Evolutionary conservation across 2,113 vertebrate genomes (phyloP), one percentile per base, ranked within the genome.

Genomic region (Plecturocebus donacophilus): DNA sequence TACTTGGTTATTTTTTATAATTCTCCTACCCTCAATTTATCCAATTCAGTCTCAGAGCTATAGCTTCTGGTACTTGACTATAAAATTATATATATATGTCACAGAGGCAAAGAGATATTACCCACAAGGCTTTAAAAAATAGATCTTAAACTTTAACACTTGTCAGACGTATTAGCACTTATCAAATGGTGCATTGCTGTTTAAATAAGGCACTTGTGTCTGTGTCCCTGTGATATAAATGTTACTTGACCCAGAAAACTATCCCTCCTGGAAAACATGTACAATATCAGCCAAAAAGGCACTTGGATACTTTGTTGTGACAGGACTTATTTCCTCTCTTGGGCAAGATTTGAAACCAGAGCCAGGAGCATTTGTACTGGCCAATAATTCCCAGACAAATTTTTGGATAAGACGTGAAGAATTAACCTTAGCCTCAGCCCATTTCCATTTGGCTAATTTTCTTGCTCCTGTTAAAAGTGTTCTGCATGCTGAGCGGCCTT

Each of bases 141-240:
- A 68, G 64, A 91, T 88, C 73, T 68, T 97, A 71, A 73, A 35
- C 93, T 92, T 91, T 97, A 96, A 95, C 95, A 97, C 95, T 96
- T 98, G 96, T 95, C 97, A 97, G 58, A 80, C 91, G 75, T 97
- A 90, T 95, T 97, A 97, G 85, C 80, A 87, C 90, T 70, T 96
- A 86, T 64, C 90, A 87, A 52, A 88, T 92, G 93, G 79, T 88
- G 23, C 20, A 73, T 66, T 86, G 52, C 92, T 96, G 54, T 96
- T 97, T 96, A 95, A 96, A 71, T 92, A 86, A 93, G 73, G 94
- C 79, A 81, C 27, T 82, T 94, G 38, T 71, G 40, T 92, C 92
- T 68, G 3, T 94, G 96, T 95, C 91, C 89, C 38, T 95, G 58
- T 58, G 91, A 82, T 49, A 81, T 73, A 91, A 96, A 92, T 95